Base-by-base conservation (phyloP, 2,888 invertebrate species). In the Brachyptera risi region DNA sequence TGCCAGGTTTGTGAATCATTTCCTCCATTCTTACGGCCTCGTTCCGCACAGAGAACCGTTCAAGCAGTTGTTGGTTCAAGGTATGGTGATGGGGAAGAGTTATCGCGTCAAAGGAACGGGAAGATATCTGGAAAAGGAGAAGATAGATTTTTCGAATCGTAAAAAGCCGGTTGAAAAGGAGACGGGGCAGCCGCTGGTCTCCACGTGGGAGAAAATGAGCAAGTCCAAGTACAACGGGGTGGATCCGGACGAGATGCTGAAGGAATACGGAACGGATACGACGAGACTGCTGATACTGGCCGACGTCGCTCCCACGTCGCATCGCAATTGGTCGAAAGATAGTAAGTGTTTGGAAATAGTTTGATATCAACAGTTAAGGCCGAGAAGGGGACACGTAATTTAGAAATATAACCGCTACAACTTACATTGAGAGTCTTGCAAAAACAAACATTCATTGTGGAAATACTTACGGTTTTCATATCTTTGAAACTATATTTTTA, bases 141-240 rank as follows among this genome's bases (percentile, higher is more conserved):
- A 90, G 72, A 87, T 86, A 0, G 75, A 80, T 21, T 24, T 56
- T 9, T 56, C 65, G 70, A n/a, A 27, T n/a, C 42, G 27, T 44
- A 61, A 68, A 2, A 82, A 80, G 69, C 85, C 82, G 0, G 70
- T 81, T 7, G 79, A 83, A 21, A 86, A 82, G 71, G 75, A 68
- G 2, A 87, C 87, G 1, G 84, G 86, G 24, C 81, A 85, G 66
- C 76, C 82, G 7, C 86, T 98, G 0, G 75, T 80, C 11, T 81
- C 85, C 64, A 78, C 83, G 26, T 98, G 94, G 93, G 98, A 99
- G 73, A 99, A 99, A 80, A 99, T 99, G 99, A 96, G 96, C 69
- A 99, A 99, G 78, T 98, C 98, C 0, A 99, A 98, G 75, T 79
- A 86, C 68, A 99, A 99, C 77, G 99, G 99, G 0, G 89, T 94